phyloP scores from a whole-genome alignment of 2,797 vertebrate species.

The Ptychobarbus kaznakovi region DNA sequence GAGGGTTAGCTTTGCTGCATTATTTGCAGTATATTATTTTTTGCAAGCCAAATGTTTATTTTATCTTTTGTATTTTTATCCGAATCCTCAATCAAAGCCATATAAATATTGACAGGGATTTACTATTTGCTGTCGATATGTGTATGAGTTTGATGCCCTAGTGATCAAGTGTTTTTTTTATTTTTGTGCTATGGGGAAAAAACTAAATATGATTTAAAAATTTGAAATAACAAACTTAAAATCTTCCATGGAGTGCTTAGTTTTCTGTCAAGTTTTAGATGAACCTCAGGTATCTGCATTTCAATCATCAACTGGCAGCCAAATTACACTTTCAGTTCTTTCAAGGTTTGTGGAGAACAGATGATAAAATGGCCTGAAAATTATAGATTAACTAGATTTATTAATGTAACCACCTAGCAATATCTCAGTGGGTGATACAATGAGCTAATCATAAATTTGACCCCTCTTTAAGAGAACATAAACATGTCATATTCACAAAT shows the following conservation, averaged over 20 bases:
- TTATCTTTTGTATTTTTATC: slow-evolving; percentile 11
- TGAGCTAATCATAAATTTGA: not conserved
- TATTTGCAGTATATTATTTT: slow-evolving; percentile 35
- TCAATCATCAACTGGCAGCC: not conserved
- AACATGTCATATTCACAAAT: not conserved
- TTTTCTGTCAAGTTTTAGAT: slow-evolving; percentile 2
- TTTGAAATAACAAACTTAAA: not conserved
- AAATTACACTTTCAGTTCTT: not conserved
- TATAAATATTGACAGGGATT: not conserved
- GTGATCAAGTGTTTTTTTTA: not conserved
- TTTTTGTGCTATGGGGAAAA: not conserved
- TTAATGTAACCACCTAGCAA: not conserved
- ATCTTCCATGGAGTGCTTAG: not conserved
- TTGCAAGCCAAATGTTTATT: slow-evolving; percentile 36
- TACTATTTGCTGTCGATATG: not conserved
- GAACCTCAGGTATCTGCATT: slow-evolving; percentile 22
- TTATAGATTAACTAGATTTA: not conserved
- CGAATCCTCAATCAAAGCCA: slow-evolving; percentile 9
- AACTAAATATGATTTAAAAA: not conserved
- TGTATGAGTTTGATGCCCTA: not conserved
- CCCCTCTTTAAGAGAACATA: not conserved
- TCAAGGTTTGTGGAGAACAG: not conserved
- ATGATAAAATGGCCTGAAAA: not conserved
- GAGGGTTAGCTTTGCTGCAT: slow-evolving; percentile 32
- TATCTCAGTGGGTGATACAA: not conserved